Base-by-base conservation (phyloP, 2,888 invertebrate genomes). In the Poecilus cupreus region DNA sequence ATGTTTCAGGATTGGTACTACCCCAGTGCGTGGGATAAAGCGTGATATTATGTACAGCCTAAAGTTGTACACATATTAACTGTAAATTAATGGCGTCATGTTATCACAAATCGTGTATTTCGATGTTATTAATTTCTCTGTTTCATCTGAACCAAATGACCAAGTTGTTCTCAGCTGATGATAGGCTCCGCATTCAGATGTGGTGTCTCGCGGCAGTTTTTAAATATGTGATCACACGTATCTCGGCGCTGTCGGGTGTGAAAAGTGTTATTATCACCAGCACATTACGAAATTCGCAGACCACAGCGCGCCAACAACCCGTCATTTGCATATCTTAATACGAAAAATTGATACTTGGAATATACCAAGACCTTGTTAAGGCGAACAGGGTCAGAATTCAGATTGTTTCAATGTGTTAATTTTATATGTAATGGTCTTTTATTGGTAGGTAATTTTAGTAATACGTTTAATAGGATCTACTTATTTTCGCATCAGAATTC, bases 311-410 rank as follows among this genome's bases (percentile, higher is more conserved):
- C 13, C 46, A n/a, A 8, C 43, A 46, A 72, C 72, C 43, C 18
- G 46, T 72, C 37, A 72, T 72, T 72, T 72, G 72, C 72, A 72
- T 72, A 72, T 72, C 49, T 72, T 72, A 72, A 46, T 46, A 46
- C 13, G 11, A 43, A 46, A 46, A 46, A 72, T 68, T 68, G 37
- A 68, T 68, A 68, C 64, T 68, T 32, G 46, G 37, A 68, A 68
- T 54, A 13, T 60, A 32, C 64, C 32, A 2, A 68, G 16, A 68
- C 64, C 64, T 68, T 68, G 64, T 60, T 60, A 26, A 11, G 8
- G 26, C 54, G 32, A 60, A 16, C 10, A 60, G 26, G 60, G 32
- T 32, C 60, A 68, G 37, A 10, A 46, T 13, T 46, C 32, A 37
- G 18, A 68, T 37, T 16, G 64, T 16, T 11, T 6, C 64, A 68